Evolutionary conservation across 2,797 vertebrate species (phyloP), one percentile per base, ranked within the genome.

Genomic region (Mormyrus proboscirostris): DNA sequence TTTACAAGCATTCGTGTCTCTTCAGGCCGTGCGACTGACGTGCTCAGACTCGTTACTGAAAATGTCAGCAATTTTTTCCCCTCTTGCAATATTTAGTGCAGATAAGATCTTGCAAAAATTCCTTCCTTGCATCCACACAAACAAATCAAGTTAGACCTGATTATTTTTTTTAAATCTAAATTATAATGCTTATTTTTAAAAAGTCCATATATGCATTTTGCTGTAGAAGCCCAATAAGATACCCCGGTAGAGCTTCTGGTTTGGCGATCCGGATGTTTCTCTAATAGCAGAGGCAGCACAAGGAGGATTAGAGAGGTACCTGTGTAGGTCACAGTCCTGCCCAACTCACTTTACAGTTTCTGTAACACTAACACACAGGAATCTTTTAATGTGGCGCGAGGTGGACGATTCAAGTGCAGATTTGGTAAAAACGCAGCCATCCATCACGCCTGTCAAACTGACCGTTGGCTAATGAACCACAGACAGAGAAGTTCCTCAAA

Each of bases 21-120:
- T 82, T 47, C 41, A 82, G 76, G 76, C 19, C 19, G 41, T 4
- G 41, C 16, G 41, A 9, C 76, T n/a, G 41, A n/a, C 41, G 76
- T 44, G 76, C 16, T 82, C 76, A 82, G 76, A 82, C 76, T 44
- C 19, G 76, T 47, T 47, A 16, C 76, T 44, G 41, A 44, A 82
- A 82, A 82, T 22, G 38, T 82, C 76, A 44, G 41, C 76, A 22
- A 44, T 44, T 82, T 82, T 47, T 82, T 10, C 7, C 69, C 76
- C 76, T 19, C 33, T n/a, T 2, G 41, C 41, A 82, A 33, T 19
- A 47, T 38, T 2, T 10, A 82, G 76, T 10, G 76, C 76, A 47
- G 76, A 82, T 82, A 82, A 82, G 76, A 82, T 82, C 76, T 82
- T 47, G 44, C 76, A 82, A 10, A 82, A 47, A 79, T 44, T 79